phyloP scores from a whole-genome alignment of 2,797 vertebrate genomes.

The Onychomys leucogaster region DNA sequence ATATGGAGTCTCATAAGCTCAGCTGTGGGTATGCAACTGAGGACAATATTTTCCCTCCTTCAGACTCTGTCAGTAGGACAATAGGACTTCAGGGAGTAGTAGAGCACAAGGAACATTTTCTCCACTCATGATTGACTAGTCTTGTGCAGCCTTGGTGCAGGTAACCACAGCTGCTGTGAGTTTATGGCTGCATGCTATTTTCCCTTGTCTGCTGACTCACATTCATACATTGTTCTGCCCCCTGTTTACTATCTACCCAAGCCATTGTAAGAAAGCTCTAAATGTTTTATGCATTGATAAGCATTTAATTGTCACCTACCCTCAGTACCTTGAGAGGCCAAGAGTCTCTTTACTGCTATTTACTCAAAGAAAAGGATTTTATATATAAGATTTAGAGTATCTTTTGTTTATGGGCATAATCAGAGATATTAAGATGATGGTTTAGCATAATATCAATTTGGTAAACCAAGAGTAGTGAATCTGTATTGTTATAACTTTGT shows the following conservation, averaged over 20 bases:
- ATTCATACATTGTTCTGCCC: not conserved
- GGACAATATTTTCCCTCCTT: not conserved
- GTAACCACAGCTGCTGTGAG: not conserved
- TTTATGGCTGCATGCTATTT: not conserved
- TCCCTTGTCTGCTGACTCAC: not conserved
- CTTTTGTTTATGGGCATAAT: not conserved
- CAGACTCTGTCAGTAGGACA: not conserved
- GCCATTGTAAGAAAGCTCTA: not conserved
- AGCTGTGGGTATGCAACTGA: not conserved
- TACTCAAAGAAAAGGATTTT: not conserved
- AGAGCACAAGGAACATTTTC: not conserved
- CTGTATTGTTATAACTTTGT: not conserved
- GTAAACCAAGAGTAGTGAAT: not conserved
- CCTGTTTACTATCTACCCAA: not conserved
- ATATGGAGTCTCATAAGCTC: fast-evolving
- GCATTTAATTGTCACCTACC: not conserved
- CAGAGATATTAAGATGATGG: not conserved
- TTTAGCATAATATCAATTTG: not conserved
- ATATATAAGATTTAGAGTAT: not conserved
- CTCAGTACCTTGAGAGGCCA: not conserved
- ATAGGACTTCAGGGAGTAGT: too few relatives aligned
- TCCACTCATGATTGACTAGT: not conserved
- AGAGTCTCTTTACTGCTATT: not conserved
- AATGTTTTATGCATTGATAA: not conserved
- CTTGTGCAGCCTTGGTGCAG: too few relatives aligned